These are phyloP conservation scores for Petrocephalus zakoni DNA, from an alignment of 2,113 vertebrate species.

Conservation along the genomic window DNA sequence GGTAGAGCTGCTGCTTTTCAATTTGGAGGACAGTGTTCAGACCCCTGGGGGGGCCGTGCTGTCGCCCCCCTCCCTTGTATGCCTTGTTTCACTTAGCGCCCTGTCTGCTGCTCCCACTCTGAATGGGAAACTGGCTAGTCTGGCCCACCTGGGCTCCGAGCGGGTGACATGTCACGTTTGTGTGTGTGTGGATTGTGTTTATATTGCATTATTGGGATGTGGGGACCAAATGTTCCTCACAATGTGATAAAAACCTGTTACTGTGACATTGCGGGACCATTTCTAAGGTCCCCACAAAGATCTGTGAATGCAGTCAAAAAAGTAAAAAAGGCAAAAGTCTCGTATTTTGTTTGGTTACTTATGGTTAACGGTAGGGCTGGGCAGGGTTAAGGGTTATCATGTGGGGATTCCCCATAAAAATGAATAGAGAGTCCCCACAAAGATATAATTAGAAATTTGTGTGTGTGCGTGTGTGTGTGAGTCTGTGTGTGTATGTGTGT, in stretches of 20 bases:
- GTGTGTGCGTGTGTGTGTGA: too few relatives aligned
- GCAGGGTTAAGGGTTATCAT: background rate
- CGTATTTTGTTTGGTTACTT: too few relatives aligned
- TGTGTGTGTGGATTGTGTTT: background rate
- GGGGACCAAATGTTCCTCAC: background rate
- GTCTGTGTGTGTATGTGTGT: background rate
- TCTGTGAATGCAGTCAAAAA: too few relatives aligned
- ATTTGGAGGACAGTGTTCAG: constrained; percentile 41
- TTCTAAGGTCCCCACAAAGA: too few relatives aligned
- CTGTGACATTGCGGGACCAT: background rate
- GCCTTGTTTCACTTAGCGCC: constrained; percentile 34
- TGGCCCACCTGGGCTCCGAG: background rate
- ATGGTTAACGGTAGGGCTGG: too few relatives aligned
- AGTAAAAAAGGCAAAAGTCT: too few relatives aligned
- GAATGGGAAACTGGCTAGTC: constrained; percentile 26
- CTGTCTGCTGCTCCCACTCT: constrained; percentile 19
- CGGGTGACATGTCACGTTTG: background rate
- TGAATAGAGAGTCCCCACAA: background rate
- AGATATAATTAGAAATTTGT: too few relatives aligned
- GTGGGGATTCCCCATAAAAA: too few relatives aligned
- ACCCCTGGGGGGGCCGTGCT: constrained; percentile 42
- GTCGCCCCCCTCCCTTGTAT: constrained; percentile 46
- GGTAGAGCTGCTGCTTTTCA: constrained; percentile 52
- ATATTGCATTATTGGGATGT: background rate
- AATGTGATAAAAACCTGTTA: background rate